These are phyloP conservation scores for Sarcophaga variegata DNA, from an alignment of 2,888 invertebrate genomes.

Conservation along the genomic window DNA sequence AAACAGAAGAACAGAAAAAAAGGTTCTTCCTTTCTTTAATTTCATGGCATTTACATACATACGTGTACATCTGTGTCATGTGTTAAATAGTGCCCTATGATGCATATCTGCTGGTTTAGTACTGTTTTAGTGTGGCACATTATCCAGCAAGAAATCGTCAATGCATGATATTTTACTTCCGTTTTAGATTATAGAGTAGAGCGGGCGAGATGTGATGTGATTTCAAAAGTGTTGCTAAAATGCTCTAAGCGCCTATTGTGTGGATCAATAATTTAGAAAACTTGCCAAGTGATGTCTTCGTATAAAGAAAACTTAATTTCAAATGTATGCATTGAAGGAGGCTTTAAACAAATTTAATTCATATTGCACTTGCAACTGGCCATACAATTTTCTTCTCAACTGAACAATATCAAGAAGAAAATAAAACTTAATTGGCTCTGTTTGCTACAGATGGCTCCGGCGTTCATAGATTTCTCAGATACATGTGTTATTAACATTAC, in stretches of 20 bases:
- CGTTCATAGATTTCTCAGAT: too few species aligned
- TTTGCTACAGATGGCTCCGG: too few species aligned
- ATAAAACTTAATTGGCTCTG: too few species aligned
- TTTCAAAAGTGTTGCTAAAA: background rate
- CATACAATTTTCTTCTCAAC: too few species aligned
- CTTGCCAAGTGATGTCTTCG: background rate
- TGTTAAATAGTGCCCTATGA: constrained; percentile 22
- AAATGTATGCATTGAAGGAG: too few species aligned
- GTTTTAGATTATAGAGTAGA: constrained; percentile 17
- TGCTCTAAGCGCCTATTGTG: background rate
- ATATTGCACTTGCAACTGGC: too few species aligned
- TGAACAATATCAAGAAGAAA: too few species aligned
- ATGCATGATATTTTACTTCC: constrained; percentile 44
- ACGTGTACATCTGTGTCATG: background rate
- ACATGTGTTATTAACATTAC: too few species aligned
- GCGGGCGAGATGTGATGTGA: background rate
- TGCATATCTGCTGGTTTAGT: constrained; percentile 31
- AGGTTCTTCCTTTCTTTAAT: background rate
- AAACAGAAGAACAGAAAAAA: too few species aligned
- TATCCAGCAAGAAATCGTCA: constrained; percentile 21
- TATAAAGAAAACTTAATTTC: too few species aligned
- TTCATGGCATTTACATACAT: constrained; percentile 15
- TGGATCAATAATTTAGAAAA: background rate
- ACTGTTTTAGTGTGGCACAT: constrained; percentile 31
- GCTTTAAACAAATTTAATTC: too few species aligned